Base-by-base conservation (phyloP, 2,888 invertebrate genomes). In the Drosophila sordidula region DNA sequence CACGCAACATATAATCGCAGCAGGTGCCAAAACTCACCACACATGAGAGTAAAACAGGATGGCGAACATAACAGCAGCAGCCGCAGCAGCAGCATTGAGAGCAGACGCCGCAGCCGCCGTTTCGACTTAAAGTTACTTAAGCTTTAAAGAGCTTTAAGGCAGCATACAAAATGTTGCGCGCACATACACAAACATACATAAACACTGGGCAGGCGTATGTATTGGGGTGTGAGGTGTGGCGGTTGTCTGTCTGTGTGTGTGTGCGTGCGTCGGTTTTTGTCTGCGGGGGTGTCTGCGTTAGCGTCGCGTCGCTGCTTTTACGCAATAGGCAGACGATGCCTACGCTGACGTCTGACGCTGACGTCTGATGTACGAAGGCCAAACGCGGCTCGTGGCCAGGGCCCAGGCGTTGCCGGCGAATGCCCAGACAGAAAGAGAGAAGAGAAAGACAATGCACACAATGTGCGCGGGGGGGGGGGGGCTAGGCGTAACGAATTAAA, bases 1-100 rank as follows among this genome's bases (percentile, higher is more conserved):
- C 22, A 38, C 54, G 64, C 58, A 72, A 36, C 36, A 25, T 8
- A 51, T 8, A 51, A n/a, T 12, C 22, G 12, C 51, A 57, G 77
- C 83, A 83, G 84, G 80, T 76, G 73, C 69, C 73, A 66, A 63
- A 78, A 80, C 50, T 81, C 81, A 80, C 80, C 85, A 81, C 76
- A 49, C 57, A 39, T 14, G 12, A 36, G 45, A 61, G 39, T 29
- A 25, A 42, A 47, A 26, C 38, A 50, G 25, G 26, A 26, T 54
- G 34, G 41, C 46, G 46, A 62, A 41, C 44, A 51, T 34, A 38
- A 18, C 42, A 39, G 39, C 29, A 32, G 36, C 18, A 16, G 47
- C 34, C 14, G 42, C 44, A 38, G 42, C 41, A 50, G 11, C 44
- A 12, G 22, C 54, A 41, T 32, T 16, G 56, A 34, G 18, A 29